Percentiles rank a stretch among this genome's conserved stretches.
Conservation (phyloP, 2,797 vertebrate genomes). For the Platyrinchus mystaceus region DNA sequence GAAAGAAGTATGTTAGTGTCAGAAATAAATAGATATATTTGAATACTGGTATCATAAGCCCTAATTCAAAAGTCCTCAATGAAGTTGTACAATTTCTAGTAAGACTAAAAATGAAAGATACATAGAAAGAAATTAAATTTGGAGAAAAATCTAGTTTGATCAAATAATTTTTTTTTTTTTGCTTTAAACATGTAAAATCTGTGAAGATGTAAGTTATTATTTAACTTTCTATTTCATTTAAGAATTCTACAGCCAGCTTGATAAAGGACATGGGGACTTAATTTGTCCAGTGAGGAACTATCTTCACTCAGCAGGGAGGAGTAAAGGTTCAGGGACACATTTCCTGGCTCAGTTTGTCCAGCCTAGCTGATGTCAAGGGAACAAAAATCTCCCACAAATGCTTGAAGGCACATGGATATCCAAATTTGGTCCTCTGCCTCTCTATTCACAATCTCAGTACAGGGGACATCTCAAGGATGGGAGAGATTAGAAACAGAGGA, state of each 20-base stretch:
- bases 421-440: neutral
- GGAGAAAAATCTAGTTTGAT: neutral
- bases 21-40: neutral
- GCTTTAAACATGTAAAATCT: neutral
- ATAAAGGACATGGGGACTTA: neutral
- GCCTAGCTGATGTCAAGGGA: neutral
- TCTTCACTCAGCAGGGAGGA: neutral
- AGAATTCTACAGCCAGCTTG: neutral
- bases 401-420: neutral
- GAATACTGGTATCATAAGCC: neutral
- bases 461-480: slow-evolving; percentile 33
- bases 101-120: neutral
- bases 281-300: neutral
- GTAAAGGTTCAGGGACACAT: neutral
- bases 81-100: neutral
- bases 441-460: neutral
- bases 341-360: neutral
- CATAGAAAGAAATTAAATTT: neutral
- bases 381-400: neutral
- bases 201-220: neutral
- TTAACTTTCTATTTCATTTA: neutral
- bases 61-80: neutral
- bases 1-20: neutral
- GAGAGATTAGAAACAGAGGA: slow-evolving; percentile 9
- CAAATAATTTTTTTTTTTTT: neutral